phyloP scores from a whole-genome alignment of 2,888 invertebrate species.

The Hymenopus coronatus region DNA sequence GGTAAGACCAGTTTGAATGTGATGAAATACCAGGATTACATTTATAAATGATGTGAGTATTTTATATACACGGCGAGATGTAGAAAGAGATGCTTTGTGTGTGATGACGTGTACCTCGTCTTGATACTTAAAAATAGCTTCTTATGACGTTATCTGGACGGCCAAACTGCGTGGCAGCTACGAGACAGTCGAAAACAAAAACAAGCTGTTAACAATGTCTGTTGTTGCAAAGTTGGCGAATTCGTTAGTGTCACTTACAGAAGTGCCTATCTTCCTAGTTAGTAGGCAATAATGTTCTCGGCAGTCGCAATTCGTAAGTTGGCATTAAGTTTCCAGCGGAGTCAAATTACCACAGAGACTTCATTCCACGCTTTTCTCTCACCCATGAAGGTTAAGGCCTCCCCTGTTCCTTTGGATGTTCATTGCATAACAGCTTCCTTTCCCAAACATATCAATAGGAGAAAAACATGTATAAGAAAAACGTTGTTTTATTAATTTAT shows the following conservation, averaged over 20 bases:
- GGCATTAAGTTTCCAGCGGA: not conserved
- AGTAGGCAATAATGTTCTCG: not conserved
- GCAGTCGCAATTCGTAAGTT: not conserved
- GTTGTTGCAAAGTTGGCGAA: not conserved
- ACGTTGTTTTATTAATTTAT: too few relatives aligned
- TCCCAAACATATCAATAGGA: too few relatives aligned
- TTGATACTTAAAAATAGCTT: not conserved
- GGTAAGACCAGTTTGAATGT: too few relatives aligned
- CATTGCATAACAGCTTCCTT: not conserved
- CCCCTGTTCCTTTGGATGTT: not conserved
- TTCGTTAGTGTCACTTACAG: not conserved
- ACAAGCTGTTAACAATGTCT: not conserved
- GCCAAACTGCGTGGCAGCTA: not conserved
- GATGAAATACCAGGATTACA: not conserved
- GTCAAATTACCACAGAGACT: not conserved
- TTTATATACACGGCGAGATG: not conserved
- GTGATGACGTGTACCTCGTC: not conserved
- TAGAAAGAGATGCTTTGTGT: not conserved
- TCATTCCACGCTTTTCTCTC: not conserved
- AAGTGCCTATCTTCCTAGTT: not conserved
- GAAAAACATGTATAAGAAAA: too few relatives aligned
- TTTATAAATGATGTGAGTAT: not conserved
- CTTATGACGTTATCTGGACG: not conserved
- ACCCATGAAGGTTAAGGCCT: not conserved
- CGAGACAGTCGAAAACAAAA: not conserved